These are phyloP conservation scores for Cephus nigrinus DNA, from an alignment of 2,888 invertebrate genomes.

Conservation along the genomic window DNA sequence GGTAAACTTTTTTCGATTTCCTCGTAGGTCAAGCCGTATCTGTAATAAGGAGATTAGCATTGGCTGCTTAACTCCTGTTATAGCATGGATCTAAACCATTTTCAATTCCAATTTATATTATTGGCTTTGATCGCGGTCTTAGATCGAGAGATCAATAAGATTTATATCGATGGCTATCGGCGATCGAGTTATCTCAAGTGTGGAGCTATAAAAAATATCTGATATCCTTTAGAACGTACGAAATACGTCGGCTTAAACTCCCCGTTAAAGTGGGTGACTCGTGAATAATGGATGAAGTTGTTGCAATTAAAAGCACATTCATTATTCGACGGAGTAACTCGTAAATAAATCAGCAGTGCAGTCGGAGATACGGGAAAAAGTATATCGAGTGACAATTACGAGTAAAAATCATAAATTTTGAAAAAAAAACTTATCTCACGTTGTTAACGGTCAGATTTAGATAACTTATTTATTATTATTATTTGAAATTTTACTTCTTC, in stretches of 20 bases:
- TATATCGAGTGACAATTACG: background rate
- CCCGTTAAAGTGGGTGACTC: background rate
- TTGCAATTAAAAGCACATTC: background rate
- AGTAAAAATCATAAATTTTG: background rate
- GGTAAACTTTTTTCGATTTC: conserved; percentile 90
- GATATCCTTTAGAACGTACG: background rate
- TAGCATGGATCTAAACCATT: background rate
- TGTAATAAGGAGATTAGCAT: conserved; percentile 56
- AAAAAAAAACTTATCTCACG: background rate
- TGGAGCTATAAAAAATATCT: background rate
- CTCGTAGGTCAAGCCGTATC: conserved; percentile 85
- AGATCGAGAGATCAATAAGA: background rate
- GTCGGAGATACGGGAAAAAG: background rate
- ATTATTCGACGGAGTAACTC: background rate
- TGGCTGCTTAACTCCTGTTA: background rate
- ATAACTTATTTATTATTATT: background rate
- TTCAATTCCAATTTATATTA: background rate
- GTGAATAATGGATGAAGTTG: background rate
- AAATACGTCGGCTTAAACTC: background rate
- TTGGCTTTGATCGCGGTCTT: background rate
- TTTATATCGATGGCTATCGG: background rate
- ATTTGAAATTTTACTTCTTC: background rate
- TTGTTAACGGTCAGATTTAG: too few relatives aligned
- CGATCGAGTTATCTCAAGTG: background rate
- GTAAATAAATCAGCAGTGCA: background rate